Evolutionary conservation across 2,113 vertebrate genomes (phyloP).

Genomic region (Ciconia boyciana): DNA sequence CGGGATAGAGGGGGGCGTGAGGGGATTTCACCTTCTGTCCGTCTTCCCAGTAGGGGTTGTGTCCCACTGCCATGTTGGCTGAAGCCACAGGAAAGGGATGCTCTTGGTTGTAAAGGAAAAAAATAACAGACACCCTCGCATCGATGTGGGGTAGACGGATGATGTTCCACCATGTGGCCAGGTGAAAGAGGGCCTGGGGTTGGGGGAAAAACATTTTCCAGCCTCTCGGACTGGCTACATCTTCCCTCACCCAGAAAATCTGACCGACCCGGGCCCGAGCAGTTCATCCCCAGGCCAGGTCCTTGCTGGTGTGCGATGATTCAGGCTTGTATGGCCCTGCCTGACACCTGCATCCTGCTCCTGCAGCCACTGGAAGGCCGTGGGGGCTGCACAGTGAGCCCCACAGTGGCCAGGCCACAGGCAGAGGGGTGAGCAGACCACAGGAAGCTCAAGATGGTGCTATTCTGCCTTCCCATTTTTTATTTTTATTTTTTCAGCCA

Average conservation of each 20-base stretch:
- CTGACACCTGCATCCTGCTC: background rate
- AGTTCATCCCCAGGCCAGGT: background rate
- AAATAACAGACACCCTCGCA: fast-evolving
- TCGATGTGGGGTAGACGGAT: background rate
- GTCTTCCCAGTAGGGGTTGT: background rate
- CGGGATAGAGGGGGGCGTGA: fast-evolving
- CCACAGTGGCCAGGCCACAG: fast-evolving
- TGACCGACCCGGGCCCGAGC: background rate
- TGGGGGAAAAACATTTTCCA: background rate
- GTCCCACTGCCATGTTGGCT: background rate
- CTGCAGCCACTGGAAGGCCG: background rate
- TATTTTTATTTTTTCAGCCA: background rate
- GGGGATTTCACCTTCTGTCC: background rate
- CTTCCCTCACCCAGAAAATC: background rate
- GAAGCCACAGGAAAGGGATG: background rate
- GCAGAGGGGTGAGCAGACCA: background rate
- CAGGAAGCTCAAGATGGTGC: background rate
- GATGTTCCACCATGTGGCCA: background rate
- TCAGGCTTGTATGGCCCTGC: background rate
- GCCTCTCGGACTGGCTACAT: fast-evolving
- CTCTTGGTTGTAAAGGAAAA: background rate
- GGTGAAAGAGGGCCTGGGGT: background rate
- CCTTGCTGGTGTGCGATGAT: background rate
- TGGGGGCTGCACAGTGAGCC: background rate
- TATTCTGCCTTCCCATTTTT: background rate